Percentiles rank a stretch among this genome's conserved stretches.
Conservation (phyloP, 2,888 invertebrate species). For the Pheosia tremula region DNA sequence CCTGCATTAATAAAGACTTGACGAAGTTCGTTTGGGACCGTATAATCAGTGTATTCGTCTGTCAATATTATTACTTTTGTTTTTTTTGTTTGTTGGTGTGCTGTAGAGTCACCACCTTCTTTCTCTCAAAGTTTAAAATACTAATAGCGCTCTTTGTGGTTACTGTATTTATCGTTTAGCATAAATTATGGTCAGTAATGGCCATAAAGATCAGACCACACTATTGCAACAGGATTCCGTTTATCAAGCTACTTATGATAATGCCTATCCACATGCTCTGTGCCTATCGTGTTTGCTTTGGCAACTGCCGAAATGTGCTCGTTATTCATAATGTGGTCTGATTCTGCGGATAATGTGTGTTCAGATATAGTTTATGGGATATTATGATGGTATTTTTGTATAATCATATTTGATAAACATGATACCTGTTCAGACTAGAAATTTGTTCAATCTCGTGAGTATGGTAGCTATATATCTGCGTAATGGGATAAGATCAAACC, state of each 20-base stretch:
- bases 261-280: constrained; percentile 15
- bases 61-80: too few species aligned
- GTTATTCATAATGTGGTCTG: constrained; percentile 11
- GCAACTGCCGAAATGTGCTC: constrained; percentile 14
- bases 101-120: too few species aligned
- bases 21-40: too few species aligned
- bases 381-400: background rate
- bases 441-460: too few species aligned
- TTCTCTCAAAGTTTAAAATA: too few species aligned
- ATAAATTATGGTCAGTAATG: background rate
- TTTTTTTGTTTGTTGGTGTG: too few species aligned
- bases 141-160: too few species aligned
- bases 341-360: constrained; percentile 14
- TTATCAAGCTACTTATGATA: constrained; percentile 28
- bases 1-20: too few species aligned
- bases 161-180: background rate
- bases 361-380: constrained; percentile 12
- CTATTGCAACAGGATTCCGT: constrained; percentile 14
- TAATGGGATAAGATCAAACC: too few species aligned
- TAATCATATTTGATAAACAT: background rate
- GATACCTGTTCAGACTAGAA: too few species aligned
- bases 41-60: too few species aligned
- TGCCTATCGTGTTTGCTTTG: constrained; percentile 27
- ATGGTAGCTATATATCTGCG: too few species aligned
- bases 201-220: constrained; percentile 2